Evolutionary conservation across 2,797 vertebrate genomes (phyloP), one percentile per base, ranked within the genome.

Genomic region (Ibycter americanus): DNA sequence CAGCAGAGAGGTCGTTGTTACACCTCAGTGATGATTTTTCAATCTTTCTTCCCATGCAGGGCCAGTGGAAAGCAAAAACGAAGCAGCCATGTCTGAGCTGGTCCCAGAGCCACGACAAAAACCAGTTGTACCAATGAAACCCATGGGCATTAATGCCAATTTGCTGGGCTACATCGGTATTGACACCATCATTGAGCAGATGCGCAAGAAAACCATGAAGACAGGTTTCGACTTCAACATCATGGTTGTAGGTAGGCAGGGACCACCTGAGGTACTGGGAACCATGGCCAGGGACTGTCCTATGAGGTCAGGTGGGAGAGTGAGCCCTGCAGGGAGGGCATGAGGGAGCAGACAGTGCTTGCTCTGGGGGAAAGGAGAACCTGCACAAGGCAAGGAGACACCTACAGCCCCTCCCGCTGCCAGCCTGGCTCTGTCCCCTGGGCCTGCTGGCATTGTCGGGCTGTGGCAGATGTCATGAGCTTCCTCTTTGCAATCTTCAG

Each of bases 141-240:
- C 99, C 10, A n/a, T 96, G 51, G 97, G 98, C 71, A 97, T 98
- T 87, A 98, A 98, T 1, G 97, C 99, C 70, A 99, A 96, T 92
- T 97, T 99, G 94, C 98, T 99, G 96, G 99, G 99, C 56, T 99
- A 99, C 96, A 99, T 99, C 0, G 99, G 99, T 29, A 99, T 99
- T 2, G 99, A 99, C 97, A 99, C 99, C 95, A 99, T 99, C 97
- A 99, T 99, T 3, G 99, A 99, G 96, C 99, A 99, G 97, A 99
- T 99, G 99, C 99, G 99, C 80, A 99, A 99, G 98, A 99, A 99
- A 97, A 99, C 99, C 65, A 99, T 99, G 99, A 99, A 99, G 98
- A 99, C 99, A 0, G 99, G 99, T 59, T 99, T 99, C 1, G 99
- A 99, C 97, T 99, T 99, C 96, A 99, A 99, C 95, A 99, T 99